Conservation (phyloP, 2,888 invertebrate species). For the Onthophagus sagittarius region DNA sequence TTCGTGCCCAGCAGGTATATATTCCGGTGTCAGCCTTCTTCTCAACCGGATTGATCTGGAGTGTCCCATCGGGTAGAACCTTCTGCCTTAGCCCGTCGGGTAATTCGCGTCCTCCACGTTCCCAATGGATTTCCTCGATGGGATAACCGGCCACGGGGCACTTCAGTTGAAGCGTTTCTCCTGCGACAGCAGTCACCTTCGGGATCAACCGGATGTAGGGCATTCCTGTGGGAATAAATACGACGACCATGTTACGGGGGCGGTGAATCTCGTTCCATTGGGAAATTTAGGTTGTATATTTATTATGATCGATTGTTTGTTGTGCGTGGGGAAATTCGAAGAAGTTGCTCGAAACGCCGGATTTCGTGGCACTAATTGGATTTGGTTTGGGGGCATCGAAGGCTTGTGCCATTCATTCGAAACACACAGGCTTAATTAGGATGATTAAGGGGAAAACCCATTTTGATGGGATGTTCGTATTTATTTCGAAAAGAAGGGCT, state of each 20-base stretch:
- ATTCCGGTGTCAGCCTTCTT: constrained; percentile 71
- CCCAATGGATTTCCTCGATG: constrained; percentile 77
- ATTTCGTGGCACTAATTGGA: not conserved
- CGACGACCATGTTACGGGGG: too few relatives aligned
- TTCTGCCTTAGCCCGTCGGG: constrained; percentile 78
- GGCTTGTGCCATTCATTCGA: not conserved
- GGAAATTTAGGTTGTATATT: not conserved
- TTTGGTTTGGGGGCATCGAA: not conserved
- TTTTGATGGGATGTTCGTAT: not conserved
- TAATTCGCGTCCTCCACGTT: constrained; percentile 66
- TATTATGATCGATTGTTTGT: constrained; percentile 2
- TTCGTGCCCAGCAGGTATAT: constrained; percentile 76
- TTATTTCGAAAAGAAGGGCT: not conserved
- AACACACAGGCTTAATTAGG: constrained; percentile 1
- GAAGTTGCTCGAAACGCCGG: not conserved
- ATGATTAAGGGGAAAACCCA: not conserved
- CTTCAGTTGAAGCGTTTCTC: constrained; percentile 67
- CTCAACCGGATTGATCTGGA: constrained; percentile 72
- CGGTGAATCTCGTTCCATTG: not conserved
- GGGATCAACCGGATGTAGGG: constrained; percentile 76
- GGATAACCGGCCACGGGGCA: constrained; percentile 83
- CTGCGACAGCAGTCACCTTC: constrained; percentile 78
- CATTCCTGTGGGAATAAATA: constrained; percentile 54
- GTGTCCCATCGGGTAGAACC: constrained; percentile 68
- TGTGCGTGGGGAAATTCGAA: not conserved